Base-by-base conservation (phyloP, 2,888 invertebrate species). In the Drosophila rubida region DNA sequence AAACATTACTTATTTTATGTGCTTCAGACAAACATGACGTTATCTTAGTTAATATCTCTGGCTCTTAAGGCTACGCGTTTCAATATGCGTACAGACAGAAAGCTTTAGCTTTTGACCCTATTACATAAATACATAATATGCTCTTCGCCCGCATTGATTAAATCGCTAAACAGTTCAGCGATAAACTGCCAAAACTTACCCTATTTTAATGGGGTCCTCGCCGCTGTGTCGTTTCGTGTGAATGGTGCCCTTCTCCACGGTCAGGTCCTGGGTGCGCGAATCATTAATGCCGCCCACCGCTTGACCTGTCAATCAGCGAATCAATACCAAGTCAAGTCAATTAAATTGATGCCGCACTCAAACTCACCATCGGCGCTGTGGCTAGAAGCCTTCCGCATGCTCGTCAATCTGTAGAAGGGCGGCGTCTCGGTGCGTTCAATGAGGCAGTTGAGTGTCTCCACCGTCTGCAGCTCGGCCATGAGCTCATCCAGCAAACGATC, bases 351-450 rank as follows among this genome's bases (percentile, higher is more conserved):
- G 4, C 6, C 14, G 30, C 5, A 14, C 13, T 23, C 23, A 4
- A 32, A 44, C 19, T 73, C 72, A 83, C 94, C 94, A 91, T 95
- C 95, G 7, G 90, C 90, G 25, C 95, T 95, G 90, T 96, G 96
- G 54, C 96, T 97, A 11, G 97, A 97, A 22, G 97, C 96, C 91
- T 97, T 97, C 49, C 97, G 93, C 96, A 97, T 96, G 80, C 96
- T 96, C 2, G 97, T 98, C 84, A 99, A 94, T 37, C 99, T 94
- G 92, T 98, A 99, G 93, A 98, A 99, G 4, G 99, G 99, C 23
- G 99, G 98, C 0, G 99, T 98, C 93, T 99, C 99, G 0, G 98
- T 99, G 68, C 99, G 94, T 92, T 99, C 99, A 80, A 99, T 97
- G 77, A 97, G 94, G 91, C 98, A 98, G 92, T 98, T 98, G 57